Evolutionary conservation across 2,113 vertebrate species (phyloP), one percentile per base, ranked within the genome.

Genomic region (Oncorhynchus nerka): DNA sequence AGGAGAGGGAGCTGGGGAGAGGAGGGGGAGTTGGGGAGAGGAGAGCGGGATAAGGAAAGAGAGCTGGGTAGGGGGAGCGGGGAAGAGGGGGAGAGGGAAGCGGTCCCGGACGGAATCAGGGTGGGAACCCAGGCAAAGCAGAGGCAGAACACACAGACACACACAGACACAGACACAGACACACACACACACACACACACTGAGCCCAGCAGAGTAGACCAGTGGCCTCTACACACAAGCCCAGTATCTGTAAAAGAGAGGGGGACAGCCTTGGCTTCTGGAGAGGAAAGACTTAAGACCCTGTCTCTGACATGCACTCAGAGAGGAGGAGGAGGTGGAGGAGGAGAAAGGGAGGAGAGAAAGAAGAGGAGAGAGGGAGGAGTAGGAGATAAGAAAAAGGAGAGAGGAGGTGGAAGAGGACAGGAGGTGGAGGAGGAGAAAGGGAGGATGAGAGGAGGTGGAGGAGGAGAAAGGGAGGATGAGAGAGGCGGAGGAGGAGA

Each of bases 171-270:
- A 30, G 3, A 74, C 64, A 79, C 55, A 72, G 48, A 79, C 57
- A 79, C 16, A 77, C 65, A 74, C 67, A 79, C 65, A 72, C 55
- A 79, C 57, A 79, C 20, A 79, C 65, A 8, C 32, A 74, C 81
- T 81, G 73, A 85, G 77, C 83, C 84, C 81, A 84, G 81, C 88
- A 83, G 84, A 74, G 89, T 76, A 74, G 75, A 48, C 85, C 88
- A 90, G 84, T 85, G 82, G 80, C 78, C 73, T 89, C 81, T 79
- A 79, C 66, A 74, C 87, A 87, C 85, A 82, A 75, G 79, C 75
- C 69, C 55, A 79, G 85, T 75, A 76, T 80, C 83, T 83, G 73
- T 85, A 75, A 75, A 82, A 85, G 85, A 86, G 82, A 88, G 85
- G 86, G 78, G 84, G 82, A 92, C 90, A 87, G 85, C 87, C 87